Conservation (phyloP, 1,140 invertebrate species). For the Globodera rostochiensis region DNA sequence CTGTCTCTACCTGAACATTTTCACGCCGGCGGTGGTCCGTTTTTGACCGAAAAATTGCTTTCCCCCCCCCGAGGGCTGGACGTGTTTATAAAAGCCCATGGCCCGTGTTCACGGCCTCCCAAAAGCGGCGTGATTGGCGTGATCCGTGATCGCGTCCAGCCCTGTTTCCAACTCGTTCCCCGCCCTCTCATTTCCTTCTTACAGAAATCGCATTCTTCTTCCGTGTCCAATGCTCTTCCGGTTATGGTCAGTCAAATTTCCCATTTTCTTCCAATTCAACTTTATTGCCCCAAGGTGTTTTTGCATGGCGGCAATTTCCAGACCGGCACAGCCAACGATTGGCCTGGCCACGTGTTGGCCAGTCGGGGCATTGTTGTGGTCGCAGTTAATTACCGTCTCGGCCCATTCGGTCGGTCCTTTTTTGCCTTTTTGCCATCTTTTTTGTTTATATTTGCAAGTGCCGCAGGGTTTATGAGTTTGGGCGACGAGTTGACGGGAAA, state of each 20-base stretch:
- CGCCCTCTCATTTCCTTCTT: not conserved
- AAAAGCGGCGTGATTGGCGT: too few species aligned
- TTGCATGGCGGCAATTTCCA: conserved; percentile 35
- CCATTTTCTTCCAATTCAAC: not conserved
- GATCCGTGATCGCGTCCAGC: too few species aligned
- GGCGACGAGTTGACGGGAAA: conserved; percentile 67
- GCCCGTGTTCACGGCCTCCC: too few species aligned
- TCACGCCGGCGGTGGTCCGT: conserved; percentile 70
- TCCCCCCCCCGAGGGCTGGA: conserved; percentile 73
- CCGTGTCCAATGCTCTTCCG: conserved; percentile 11
- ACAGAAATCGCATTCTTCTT: conserved; percentile 18
- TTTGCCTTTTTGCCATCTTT: not conserved
- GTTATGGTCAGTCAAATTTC: conserved; percentile 2
- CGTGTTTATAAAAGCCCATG: conserved; percentile 70
- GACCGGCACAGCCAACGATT: conserved; percentile 43
- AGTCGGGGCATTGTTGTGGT: conserved; percentile 92
- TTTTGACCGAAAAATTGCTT: conserved; percentile 68
- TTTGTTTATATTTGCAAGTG: not conserved
- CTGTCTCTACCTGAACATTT: conserved; percentile 76
- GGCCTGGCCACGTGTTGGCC: conserved; percentile 53
- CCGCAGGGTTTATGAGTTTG: conserved; percentile 57
- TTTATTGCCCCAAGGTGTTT: not conserved
- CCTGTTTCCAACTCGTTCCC: not conserved
- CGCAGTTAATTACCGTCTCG: conserved; percentile 92
- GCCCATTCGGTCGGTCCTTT: conserved; percentile 73